Conservation (phyloP, 2,113 vertebrate species). For the Lepidothrix coronata region DNA sequence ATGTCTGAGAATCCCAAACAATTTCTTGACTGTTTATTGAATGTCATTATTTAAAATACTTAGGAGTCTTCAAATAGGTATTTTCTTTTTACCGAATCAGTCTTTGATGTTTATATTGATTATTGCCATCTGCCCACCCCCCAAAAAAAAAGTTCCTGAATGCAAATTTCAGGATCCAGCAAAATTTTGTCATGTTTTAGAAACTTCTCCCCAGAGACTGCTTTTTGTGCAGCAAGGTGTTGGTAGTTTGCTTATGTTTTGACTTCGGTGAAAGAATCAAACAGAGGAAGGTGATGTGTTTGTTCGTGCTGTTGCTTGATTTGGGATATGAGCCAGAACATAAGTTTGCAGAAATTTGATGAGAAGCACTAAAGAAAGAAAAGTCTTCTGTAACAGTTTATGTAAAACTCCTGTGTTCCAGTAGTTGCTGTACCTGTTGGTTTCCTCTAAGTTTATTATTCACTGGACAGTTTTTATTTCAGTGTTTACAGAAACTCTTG, state of each 20-base stretch:
- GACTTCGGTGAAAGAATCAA: background rate
- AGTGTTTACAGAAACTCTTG: background rate
- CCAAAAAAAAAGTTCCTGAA: background rate
- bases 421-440: background rate
- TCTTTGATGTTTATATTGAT: background rate
- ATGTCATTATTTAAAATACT: background rate
- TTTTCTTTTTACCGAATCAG: background rate
- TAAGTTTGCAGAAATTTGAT: background rate
- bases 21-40: background rate
- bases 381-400: background rate
- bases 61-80: background rate
- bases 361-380: background rate
- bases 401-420: background rate
- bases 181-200: background rate
- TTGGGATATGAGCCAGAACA: background rate
- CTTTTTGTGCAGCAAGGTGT: background rate
- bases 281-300: background rate
- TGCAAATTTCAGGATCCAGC: background rate
- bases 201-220: background rate
- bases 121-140: background rate
- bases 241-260: background rate
- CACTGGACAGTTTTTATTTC: background rate
- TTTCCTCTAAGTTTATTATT: background rate
- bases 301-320: background rate
- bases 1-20: background rate